Evolutionary conservation across 2,797 vertebrate species (phyloP).

Genomic region (Cirrhinus molitorella): DNA sequence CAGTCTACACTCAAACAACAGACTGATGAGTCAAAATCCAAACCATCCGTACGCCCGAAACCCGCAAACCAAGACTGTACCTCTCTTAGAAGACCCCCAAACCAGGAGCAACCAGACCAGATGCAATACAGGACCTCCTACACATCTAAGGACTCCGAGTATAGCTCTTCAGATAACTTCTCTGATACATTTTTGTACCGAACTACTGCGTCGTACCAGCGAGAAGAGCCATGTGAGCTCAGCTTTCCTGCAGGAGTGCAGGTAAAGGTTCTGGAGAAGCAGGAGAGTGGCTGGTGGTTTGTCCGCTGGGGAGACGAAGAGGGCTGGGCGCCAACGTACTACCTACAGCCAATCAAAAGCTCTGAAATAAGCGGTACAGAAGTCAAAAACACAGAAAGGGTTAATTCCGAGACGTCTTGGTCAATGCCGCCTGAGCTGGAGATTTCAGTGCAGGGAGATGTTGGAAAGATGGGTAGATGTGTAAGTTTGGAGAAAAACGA

Average conservation of each 20-base stretch:
- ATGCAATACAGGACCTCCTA: conserved; percentile 84
- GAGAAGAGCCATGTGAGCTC: conserved; percentile 93
- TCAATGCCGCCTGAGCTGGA: conserved; percentile 68
- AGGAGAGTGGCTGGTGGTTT: conserved; percentile 97
- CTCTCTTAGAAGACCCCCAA: conserved; percentile 89
- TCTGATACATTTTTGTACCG: conserved; percentile 85
- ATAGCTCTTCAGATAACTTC: conserved; percentile 84
- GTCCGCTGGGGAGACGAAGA: conserved; percentile 87
- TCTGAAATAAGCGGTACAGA: conserved; percentile 64
- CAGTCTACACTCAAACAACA: conserved; percentile 22
- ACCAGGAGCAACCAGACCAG: conserved; percentile 80
- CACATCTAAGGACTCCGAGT: conserved; percentile 85
- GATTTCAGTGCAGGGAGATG: conserved; percentile 27
- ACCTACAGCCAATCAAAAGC: conserved; percentile 83
- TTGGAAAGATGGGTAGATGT: conserved; percentile 77
- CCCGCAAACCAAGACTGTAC: conserved; percentile 91
- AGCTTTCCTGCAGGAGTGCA: conserved; percentile 90
- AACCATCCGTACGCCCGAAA: conserved; percentile 93
- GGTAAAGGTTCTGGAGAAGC: conserved; percentile 92
- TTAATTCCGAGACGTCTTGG: conserved; percentile 51
- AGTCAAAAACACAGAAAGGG: conserved; percentile 69
- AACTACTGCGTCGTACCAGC: conserved; percentile 90
- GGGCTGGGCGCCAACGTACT: conserved; percentile 97
- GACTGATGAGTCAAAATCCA: conserved; percentile 73
- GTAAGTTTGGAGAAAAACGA: conserved; percentile 94